phyloP scores from a whole-genome alignment of 2,888 invertebrate genomes.

The Esperia sulphurella region DNA sequence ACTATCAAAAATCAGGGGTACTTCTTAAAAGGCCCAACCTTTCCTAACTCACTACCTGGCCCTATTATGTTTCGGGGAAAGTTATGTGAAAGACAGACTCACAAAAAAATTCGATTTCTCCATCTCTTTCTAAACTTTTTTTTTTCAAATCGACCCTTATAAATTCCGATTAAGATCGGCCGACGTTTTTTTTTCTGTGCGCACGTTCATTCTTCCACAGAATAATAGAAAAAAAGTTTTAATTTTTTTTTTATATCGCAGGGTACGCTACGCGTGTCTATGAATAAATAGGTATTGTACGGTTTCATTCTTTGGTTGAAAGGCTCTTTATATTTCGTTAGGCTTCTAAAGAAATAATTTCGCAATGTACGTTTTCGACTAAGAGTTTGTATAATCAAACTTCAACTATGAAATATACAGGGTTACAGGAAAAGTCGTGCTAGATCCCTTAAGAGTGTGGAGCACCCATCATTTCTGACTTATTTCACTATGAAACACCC shows the following conservation, averaged over 20 bases:
- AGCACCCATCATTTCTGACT: too few relatives aligned
- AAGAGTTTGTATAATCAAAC: too few relatives aligned
- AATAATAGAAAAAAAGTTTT: conserved; percentile 38
- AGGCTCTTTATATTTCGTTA: conserved; percentile 26
- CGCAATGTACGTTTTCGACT: too few relatives aligned
- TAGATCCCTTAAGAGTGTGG: too few relatives aligned
- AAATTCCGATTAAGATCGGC: conserved; percentile 64
- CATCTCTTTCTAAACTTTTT: conserved; percentile 48
- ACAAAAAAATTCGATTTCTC: conserved; percentile 61
- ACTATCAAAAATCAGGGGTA: conserved; percentile 57
- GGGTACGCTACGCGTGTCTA: conserved; percentile 61
- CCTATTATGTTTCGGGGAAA: conserved; percentile 64
- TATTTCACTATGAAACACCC: too few relatives aligned
- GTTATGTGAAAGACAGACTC: conserved; percentile 64
- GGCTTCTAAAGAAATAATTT: too few relatives aligned
- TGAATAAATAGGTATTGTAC: conserved; percentile 43
- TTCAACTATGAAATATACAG: too few relatives aligned
- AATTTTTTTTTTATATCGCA: conserved; percentile 51
- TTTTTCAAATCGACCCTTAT: conserved; percentile 42
- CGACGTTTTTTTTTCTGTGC: conserved; percentile 58
- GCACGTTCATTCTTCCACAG: conserved; percentile 38
- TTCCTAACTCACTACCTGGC: conserved; percentile 62
- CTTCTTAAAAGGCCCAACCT: conserved; percentile 38
- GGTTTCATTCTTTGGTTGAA: conserved; percentile 33
- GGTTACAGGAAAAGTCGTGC: too few relatives aligned